A percentile compares a stretch with the other conserved stretches of the same genome.
Evolutionary conservation across 2,113 vertebrate species (phyloP).

Genomic region (Brienomyrus brachyistius): DNA sequence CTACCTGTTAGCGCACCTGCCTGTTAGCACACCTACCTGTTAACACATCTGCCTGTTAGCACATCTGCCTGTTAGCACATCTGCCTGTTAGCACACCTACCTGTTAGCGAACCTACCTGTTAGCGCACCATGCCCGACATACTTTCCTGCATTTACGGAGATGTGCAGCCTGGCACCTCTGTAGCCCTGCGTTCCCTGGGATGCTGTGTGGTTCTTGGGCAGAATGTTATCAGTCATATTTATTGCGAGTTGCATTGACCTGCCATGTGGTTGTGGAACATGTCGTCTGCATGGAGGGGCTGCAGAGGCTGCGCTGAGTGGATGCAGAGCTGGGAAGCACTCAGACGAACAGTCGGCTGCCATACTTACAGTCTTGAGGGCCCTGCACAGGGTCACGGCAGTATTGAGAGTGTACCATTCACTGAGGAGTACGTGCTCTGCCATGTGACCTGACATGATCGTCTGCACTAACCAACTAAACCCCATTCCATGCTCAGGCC

Average conservation of each 20-base stretch:
- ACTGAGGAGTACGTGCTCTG: not conserved
- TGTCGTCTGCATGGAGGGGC: not conserved
- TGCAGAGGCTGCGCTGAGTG: not conserved
- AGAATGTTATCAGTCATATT: not conserved
- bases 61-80: no score
- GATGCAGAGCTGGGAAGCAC: not conserved
- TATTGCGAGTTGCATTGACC: conserved; percentile 38
- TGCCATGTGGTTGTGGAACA: not conserved
- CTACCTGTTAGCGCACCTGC: not conserved
- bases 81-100: no score
- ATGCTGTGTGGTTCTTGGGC: not conserved
- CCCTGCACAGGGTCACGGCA: not conserved
- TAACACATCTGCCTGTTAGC: no score
- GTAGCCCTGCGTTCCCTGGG: not conserved
- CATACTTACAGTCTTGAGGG: not conserved
- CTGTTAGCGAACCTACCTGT: not conserved
- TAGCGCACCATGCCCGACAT: not conserved
- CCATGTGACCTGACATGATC: not conserved
- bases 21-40: no score
- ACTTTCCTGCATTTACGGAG: not conserved
- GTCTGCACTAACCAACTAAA: not conserved
- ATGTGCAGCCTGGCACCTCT: not conserved
- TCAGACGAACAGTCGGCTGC: not conserved
- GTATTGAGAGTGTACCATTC: not conserved
- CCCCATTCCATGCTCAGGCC: not conserved